Percentiles rank a stretch among this genome's conserved stretches.
Conservation (phyloP, 2,113 vertebrate genomes). For the Pterocles gutturalis region DNA sequence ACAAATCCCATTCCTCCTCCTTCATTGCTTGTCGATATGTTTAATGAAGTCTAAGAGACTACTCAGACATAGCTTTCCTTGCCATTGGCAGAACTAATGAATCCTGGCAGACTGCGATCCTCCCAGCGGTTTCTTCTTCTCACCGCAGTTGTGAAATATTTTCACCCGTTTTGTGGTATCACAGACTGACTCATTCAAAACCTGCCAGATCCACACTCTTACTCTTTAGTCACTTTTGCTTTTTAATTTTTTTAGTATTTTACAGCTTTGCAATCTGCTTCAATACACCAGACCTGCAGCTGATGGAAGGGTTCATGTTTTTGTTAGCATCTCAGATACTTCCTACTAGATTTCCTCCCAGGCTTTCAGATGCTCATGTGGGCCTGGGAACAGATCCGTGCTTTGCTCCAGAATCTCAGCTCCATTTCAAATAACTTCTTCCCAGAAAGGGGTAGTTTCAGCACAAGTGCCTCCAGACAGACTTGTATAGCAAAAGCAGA, state of each 20-base stretch:
- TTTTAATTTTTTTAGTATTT: not conserved
- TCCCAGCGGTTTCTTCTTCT: not conserved
- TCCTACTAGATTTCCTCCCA: not conserved
- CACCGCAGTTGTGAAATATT: not conserved
- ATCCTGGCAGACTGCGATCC: not conserved
- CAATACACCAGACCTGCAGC: not conserved
- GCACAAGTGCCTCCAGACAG: not conserved
- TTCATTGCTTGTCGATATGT: not conserved
- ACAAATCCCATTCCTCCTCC: not conserved
- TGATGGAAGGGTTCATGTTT: not conserved
- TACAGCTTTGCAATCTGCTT: not conserved
- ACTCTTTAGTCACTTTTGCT: not conserved
- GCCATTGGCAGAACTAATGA: not conserved
- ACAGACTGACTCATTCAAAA: not conserved
- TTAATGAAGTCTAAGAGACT: slow-evolving; percentile 12
- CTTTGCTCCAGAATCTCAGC: not conserved
- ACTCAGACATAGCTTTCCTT: not conserved
- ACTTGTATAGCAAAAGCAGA: not conserved
- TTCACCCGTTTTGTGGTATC: not conserved
- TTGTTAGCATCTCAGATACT: not conserved
- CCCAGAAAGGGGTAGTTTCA: not conserved
- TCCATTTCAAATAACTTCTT: not conserved
- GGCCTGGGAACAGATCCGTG: not conserved
- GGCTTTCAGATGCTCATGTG: rapidly evolving
- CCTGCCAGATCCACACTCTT: not conserved